phyloP scores from a whole-genome alignment of 1,140 invertebrate species.

The fruit fly (Drosophila melanogaster) region Release_6_plus_ISO1_MT NT_037436.4:4680501-4681000 shows the following conservation, averaged over 20 bases:
- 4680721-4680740: constrained; percentile 81
- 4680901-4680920: constrained; percentile 19
- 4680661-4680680: constrained; percentile 28
- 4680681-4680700: constrained; percentile 47
- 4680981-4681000: constrained; percentile 62
- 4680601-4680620: neutral
- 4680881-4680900: constrained; percentile 36
- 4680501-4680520: neutral
- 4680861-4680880: constrained; percentile 71
- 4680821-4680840: constrained; percentile 6
- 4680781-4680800: constrained; percentile 71
- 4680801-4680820: constrained; percentile 64
- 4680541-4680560: no score
- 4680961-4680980: constrained; percentile 58
- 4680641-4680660: constrained; percentile 1
- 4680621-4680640: neutral
- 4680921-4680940: constrained; percentile 8
- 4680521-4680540: neutral
- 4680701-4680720: constrained; percentile 72
- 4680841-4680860: constrained; percentile 54
- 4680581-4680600: neutral
- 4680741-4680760: constrained; percentile 34
- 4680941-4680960: constrained; percentile 45
- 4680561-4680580: neutral
- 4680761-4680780: constrained; percentile 72